Conservation (phyloP, 2,888 invertebrate species). For the Lydus trimaculatus region DNA sequence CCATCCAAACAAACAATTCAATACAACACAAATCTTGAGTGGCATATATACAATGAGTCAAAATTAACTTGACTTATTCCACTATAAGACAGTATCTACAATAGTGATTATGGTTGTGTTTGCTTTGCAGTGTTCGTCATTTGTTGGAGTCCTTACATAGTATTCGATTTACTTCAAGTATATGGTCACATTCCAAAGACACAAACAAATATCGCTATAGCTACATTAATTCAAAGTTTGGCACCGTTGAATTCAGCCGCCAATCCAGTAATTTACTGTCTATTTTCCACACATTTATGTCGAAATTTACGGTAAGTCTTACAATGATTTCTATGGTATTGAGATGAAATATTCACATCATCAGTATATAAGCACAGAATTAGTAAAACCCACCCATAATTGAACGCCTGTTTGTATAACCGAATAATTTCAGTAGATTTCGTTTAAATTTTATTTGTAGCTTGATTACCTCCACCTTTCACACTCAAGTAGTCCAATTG, state of each 20-base stretch:
- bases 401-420: not conserved
- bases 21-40: no score
- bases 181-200: conserved; percentile 84
- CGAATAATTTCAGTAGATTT: not conserved
- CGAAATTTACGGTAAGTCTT: conserved; percentile 77
- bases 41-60: no score
- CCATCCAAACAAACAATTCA: no score
- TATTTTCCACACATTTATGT: conserved; percentile 92
- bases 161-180: conserved; percentile 91
- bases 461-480: not conserved
- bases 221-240: conserved; percentile 92
- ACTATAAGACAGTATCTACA: no score
- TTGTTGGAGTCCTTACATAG: conserved; percentile 96
- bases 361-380: not conserved
- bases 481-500: no score
- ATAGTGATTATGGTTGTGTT: no score
- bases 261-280: conserved; percentile 94
- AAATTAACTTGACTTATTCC: not conserved
- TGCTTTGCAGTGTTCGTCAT: conserved; percentile 84
- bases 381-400: not conserved
- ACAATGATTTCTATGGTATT: not conserved
- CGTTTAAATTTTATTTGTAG: not conserved
- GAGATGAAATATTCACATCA: not conserved
- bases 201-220: conserved; percentile 83
- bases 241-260: conserved; percentile 94